Evolutionary conservation across 2,797 vertebrate genomes (phyloP).

Genomic region (Poeciliopsis turneri): DNA sequence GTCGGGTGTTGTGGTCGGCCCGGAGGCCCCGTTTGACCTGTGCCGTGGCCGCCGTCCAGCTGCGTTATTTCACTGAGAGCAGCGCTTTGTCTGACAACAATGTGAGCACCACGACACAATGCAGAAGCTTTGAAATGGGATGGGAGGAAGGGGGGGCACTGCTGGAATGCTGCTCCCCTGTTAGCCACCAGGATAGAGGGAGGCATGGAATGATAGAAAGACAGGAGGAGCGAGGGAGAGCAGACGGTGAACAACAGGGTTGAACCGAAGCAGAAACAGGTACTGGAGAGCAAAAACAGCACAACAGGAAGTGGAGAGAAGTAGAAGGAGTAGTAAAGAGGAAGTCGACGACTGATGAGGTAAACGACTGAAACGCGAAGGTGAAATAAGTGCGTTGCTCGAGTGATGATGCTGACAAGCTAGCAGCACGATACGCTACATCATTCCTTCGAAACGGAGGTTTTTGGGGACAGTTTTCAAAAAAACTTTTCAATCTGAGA

Average conservation of each 20-base stretch:
- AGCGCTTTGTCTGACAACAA: conserved; percentile 78
- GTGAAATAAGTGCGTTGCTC: not conserved
- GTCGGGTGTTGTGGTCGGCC: conserved; percentile 52
- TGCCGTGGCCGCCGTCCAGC: conserved; percentile 61
- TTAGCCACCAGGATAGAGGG: conserved; percentile 28
- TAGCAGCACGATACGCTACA: not conserved
- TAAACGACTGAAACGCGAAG: not conserved
- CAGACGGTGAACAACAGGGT: conserved; percentile 7
- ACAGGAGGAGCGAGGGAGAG: not conserved
- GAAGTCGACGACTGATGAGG: not conserved
- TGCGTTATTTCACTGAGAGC: conserved; percentile 69
- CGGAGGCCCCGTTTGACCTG: conserved; percentile 65
- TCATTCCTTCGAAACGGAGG: not conserved
- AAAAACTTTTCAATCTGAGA: not conserved
- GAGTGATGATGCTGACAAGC: not conserved
- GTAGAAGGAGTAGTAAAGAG: not conserved
- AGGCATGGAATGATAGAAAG: conserved; percentile 17
- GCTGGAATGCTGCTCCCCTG: conserved; percentile 67
- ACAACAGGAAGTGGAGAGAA: not conserved
- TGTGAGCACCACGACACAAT: conserved; percentile 69
- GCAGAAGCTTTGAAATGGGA: conserved; percentile 62
- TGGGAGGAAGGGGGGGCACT: conserved; percentile 32
- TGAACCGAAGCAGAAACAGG: not conserved
- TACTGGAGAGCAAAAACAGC: not conserved
- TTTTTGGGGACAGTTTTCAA: not conserved